phyloP scores from a whole-genome alignment of 2,888 invertebrate species.

The Tetragonisca angustula region DNA sequence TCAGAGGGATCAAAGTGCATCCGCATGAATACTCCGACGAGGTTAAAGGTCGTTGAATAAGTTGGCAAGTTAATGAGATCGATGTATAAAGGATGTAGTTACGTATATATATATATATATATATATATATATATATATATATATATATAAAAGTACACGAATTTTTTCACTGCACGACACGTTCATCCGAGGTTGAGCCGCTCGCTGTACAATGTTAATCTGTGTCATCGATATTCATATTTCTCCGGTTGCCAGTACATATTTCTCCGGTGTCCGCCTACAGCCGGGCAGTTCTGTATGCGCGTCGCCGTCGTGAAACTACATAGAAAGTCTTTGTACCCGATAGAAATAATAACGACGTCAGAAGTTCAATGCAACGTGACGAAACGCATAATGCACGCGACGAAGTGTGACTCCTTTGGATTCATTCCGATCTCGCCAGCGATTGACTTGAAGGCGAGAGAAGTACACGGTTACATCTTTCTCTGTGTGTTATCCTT shows the following conservation, averaged over 20 bases:
- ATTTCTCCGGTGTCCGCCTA: constrained; percentile 22
- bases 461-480: neutral
- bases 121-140: neutral
- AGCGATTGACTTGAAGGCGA: neutral
- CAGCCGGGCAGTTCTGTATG: neutral
- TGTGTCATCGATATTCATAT: constrained; percentile 1
- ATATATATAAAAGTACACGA: neutral
- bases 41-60: neutral
- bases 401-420: constrained; percentile 15
- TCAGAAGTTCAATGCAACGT: constrained; percentile 44
- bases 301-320: constrained; percentile 25
- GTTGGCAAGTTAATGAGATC: neutral
- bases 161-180: neutral
- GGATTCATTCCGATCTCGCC: constrained; percentile 24
- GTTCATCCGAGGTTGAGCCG: neutral
- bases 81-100: neutral
- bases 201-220: neutral
- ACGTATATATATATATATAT: neutral
- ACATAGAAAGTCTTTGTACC: constrained; percentile 37
- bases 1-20: neutral
- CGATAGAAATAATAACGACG: constrained; percentile 42
- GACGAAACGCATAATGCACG: constrained; percentile 41
- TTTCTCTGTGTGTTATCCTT: neutral
- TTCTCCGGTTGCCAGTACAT: constrained; percentile 10
- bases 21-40: neutral